Percentiles rank a stretch among this genome's conserved stretches.
phyloP scores from a whole-genome alignment of 1,140 invertebrate species.

The Halyomorpha halys region DNA sequence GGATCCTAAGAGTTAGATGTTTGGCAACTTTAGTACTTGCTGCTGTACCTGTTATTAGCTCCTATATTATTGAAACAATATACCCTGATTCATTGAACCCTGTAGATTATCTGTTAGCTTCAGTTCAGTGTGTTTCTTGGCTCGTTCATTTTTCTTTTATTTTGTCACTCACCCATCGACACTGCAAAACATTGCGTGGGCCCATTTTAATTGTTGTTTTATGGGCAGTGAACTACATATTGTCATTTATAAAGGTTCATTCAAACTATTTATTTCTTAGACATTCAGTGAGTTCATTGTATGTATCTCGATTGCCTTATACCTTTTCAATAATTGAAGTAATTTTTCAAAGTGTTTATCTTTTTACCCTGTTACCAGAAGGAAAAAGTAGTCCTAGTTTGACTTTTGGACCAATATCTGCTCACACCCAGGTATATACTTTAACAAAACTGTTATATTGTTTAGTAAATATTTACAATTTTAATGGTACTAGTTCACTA shows the following conservation, averaged over 20 bases:
- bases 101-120: slow-evolving; percentile 26
- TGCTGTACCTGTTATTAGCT: slow-evolving; percentile 33
- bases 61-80: slow-evolving; percentile 21
- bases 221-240: slow-evolving; percentile 51
- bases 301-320: slow-evolving; percentile 30
- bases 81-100: slow-evolving; percentile 23
- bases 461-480: slow-evolving; percentile 26
- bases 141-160: slow-evolving; percentile 65
- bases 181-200: slow-evolving; percentile 48
- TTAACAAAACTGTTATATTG: slow-evolving; percentile 31
- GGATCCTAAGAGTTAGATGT: slow-evolving; percentile 50
- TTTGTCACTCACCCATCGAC: slow-evolving; percentile 45
- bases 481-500: too few relatives aligned
- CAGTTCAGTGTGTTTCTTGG: slow-evolving; percentile 57
- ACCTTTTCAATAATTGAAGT: slow-evolving; percentile 42
- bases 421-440: slow-evolving; percentile 19
- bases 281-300: slow-evolving; percentile 35
- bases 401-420: slow-evolving; percentile 13
- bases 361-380: slow-evolving; percentile 30
- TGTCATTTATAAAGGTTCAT: slow-evolving; percentile 43
- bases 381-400: not conserved
- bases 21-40: slow-evolving; percentile 48
- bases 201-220: slow-evolving; percentile 52
- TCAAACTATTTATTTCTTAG: slow-evolving; percentile 33
- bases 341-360: slow-evolving; percentile 34